phyloP scores from a whole-genome alignment of 1,140 invertebrate species.

The Halesus radiatus region DNA sequence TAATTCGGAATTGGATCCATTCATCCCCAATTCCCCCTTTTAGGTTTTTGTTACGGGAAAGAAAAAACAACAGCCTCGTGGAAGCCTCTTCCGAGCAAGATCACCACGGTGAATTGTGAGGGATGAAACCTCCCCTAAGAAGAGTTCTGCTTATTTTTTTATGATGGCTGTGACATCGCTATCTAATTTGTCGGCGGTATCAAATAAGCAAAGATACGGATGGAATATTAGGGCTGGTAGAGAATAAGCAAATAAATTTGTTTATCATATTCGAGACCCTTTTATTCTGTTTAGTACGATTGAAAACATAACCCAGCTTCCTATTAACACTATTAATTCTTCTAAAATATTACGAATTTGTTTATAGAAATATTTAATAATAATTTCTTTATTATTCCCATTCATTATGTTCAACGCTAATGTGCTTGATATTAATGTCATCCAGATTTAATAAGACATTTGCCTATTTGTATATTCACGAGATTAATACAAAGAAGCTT shows the following conservation, averaged over 20 bases:
- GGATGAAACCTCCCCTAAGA: slow-evolving; percentile 36
- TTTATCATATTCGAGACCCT: too few species aligned
- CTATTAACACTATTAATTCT: too few species aligned
- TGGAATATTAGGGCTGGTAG: not conserved
- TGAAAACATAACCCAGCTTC: too few species aligned
- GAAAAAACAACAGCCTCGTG: slow-evolving; percentile 47
- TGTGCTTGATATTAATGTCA: too few species aligned
- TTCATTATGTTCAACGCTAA: too few species aligned
- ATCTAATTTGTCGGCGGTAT: slow-evolving; percentile 54
- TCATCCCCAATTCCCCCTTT: slow-evolving; percentile 61
- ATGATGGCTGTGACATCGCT: slow-evolving; percentile 50
- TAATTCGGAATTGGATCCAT: slow-evolving; percentile 74
- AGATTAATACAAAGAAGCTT: too few species aligned
- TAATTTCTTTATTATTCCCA: too few species aligned
- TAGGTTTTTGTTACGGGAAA: slow-evolving; percentile 56
- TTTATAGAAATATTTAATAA: too few species aligned
- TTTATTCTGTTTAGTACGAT: too few species aligned
- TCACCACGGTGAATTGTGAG: slow-evolving; percentile 28
- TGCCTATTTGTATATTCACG: too few species aligned
- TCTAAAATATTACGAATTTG: too few species aligned
- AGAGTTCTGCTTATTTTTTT: slow-evolving; percentile 50
- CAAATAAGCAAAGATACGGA: slow-evolving; percentile 20
- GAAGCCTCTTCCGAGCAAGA: slow-evolving; percentile 32
- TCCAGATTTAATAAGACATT: too few species aligned
- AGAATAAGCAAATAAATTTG: not conserved